phyloP scores from a whole-genome alignment of 2,888 invertebrate genomes.

The Andrena bicolor region DNA sequence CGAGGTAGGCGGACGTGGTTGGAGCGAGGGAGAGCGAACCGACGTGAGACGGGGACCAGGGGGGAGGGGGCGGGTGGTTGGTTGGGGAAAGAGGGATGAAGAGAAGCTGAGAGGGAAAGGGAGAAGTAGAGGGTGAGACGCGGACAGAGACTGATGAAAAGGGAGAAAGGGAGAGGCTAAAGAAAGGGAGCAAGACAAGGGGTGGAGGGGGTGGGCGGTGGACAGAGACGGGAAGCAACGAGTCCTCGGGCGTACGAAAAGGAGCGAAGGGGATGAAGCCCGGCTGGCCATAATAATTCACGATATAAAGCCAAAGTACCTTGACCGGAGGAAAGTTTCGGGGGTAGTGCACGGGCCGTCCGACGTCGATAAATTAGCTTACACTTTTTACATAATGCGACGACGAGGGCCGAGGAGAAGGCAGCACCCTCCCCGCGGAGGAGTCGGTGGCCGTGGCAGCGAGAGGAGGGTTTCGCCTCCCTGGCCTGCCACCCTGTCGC shows the following conservation, averaged over 20 bases:
- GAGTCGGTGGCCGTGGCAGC: constrained; percentile 31
- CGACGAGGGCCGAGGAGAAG: constrained; percentile 59
- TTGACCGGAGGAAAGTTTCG: constrained; percentile 69
- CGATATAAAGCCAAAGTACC: constrained; percentile 79
- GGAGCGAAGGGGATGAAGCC: constrained; percentile 51
- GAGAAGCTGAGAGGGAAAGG: not conserved
- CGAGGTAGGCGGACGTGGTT: constrained; percentile 45
- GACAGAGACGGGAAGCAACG: constrained; percentile 40
- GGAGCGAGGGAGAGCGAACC: constrained; percentile 22
- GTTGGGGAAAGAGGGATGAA: not conserved
- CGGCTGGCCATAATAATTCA: constrained; percentile 80
- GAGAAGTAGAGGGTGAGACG: constrained; percentile 9
- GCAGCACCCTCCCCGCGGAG: constrained; percentile 34
- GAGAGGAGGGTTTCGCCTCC: constrained; percentile 15
- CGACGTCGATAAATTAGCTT: constrained; percentile 81
- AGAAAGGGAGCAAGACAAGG: constrained; percentile 17
- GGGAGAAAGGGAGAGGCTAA: not conserved
- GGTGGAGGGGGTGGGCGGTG: constrained; percentile 11
- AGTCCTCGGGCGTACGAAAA: constrained; percentile 62
- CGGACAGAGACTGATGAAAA: not conserved
- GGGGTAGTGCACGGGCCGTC: constrained; percentile 41
- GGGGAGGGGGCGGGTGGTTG: not conserved
- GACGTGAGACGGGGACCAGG: constrained; percentile 25
- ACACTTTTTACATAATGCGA: constrained; percentile 76
- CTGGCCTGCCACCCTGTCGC: constrained; percentile 18